phyloP scores from a whole-genome alignment of 2,888 invertebrate species.

The Sminthurides aquaticus region DNA sequence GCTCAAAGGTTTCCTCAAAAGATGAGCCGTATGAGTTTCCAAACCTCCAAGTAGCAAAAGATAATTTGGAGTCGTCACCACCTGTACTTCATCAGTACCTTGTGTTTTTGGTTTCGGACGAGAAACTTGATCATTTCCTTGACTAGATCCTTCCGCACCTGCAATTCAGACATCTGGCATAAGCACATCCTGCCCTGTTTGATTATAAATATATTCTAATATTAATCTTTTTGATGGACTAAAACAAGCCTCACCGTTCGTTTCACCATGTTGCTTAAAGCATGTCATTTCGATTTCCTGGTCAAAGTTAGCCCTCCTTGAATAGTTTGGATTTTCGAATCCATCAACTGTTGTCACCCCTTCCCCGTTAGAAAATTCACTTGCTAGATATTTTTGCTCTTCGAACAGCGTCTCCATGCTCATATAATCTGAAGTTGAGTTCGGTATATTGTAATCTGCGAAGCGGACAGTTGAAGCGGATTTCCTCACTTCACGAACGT shows the following conservation, averaged over 20 bases:
- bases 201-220: too few species aligned
- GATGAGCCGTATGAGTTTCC: slow-evolving; percentile 29
- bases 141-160: neutral
- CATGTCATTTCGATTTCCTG: slow-evolving; percentile 26
- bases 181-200: too few species aligned
- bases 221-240: slow-evolving; percentile 3
- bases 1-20: slow-evolving; percentile 31
- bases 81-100: slow-evolving; percentile 15
- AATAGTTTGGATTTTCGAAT: slow-evolving; percentile 28
- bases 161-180: too few species aligned
- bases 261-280: slow-evolving; percentile 3
- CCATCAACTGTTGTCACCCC: slow-evolving; percentile 2
- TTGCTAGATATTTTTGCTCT: neutral
- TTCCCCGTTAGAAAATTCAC: neutral
- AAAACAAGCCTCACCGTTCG: neutral
- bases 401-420: slow-evolving; percentile 34
- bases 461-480: slow-evolving; percentile 24
- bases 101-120: slow-evolving; percentile 5
- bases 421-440: slow-evolving; percentile 32
- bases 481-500: slow-evolving; percentile 13
- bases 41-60: slow-evolving; percentile 37
- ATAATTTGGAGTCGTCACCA: slow-evolving; percentile 34
- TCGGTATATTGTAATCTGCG: slow-evolving; percentile 21
- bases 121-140: neutral
- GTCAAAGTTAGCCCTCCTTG: neutral